phyloP scores from a whole-genome alignment of 1,140 invertebrate genomes.

The Trypoxylus dichotomus region DNA sequence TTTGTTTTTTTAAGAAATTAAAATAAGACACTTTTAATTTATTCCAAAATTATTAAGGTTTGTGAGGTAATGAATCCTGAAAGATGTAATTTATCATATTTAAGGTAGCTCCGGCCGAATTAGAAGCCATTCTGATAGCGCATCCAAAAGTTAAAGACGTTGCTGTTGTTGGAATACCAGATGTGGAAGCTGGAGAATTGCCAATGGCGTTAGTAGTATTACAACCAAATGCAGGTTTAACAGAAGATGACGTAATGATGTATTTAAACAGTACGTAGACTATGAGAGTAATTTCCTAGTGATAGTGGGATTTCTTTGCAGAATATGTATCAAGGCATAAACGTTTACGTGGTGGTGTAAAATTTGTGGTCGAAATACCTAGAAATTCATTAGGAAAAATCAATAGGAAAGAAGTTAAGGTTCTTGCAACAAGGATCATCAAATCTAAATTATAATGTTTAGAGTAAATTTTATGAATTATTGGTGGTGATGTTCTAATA shows the following conservation, averaged over 20 bases:
- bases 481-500: no score
- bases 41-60: background rate
- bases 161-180: slow-evolving; percentile 69
- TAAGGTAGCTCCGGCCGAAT: slow-evolving; percentile 32
- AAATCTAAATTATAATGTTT: slow-evolving; percentile 23
- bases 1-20: no score
- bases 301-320: background rate
- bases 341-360: slow-evolving; percentile 64
- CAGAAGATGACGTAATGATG: slow-evolving; percentile 51
- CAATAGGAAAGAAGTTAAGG: slow-evolving; percentile 47
- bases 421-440: background rate
- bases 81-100: background rate
- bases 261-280: background rate
- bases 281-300: no score
- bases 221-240: slow-evolving; percentile 51
- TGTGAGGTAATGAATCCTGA: no score
- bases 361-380: slow-evolving; percentile 67
- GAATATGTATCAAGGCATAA: slow-evolving; percentile 46
- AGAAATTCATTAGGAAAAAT: slow-evolving; percentile 53
- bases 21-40: no score
- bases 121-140: slow-evolving; percentile 21
- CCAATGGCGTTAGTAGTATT: slow-evolving; percentile 68
- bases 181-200: slow-evolving; percentile 66
- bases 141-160: slow-evolving; percentile 60
- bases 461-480: no score